Evolutionary conservation across 2,797 vertebrate genomes (phyloP), one percentile per base, ranked within the genome.

Genomic region (Notoglanidium macrostoma): DNA sequence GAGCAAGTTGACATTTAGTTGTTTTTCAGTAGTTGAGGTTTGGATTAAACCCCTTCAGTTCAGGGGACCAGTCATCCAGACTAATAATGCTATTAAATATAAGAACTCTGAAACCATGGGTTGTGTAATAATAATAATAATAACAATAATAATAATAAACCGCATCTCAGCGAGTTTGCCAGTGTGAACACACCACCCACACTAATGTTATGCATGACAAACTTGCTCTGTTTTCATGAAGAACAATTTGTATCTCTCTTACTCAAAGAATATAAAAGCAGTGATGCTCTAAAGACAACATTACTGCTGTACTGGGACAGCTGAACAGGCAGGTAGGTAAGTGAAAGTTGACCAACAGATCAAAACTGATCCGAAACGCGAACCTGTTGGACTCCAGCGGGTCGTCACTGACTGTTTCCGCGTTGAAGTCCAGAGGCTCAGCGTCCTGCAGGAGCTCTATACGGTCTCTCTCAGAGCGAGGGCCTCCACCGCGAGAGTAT

Each of bases 381-480:
- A 68, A 86, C 85, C 85, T 90, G 51, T 98, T 97, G 0, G 94
- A 76, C 49, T 98, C 97, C 86, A 96, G 94, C 19, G 97, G 92
- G 55, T 98, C 97, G 35, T 99, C 98, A 3, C 89, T 94, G 90
- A 97, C 92, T 0, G 96, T 90, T 2, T 99, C 98, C 0, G 97
- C 96, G 29, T 96, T 98, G 92, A 98, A 99, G 94, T 99, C 98
- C 90, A 98, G 90, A 2, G 98, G 97, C 85, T 99, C 98, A 0
- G 97, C 96, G 86, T 99, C 98, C 91, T 98, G 98, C 80, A 99
- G 96, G 74, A 99, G 96, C 93, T 99, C 98, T 67, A 98, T 95
- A 89, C 95, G 94, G 87, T 99, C 98, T 88, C 97, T 96, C 92
- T 98, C 98, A 0, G 96, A 92, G 65, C 94, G 96, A 49, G 93